Base-by-base conservation (phyloP, 2,888 invertebrate genomes). In the Callyntrura sp. region DNA sequence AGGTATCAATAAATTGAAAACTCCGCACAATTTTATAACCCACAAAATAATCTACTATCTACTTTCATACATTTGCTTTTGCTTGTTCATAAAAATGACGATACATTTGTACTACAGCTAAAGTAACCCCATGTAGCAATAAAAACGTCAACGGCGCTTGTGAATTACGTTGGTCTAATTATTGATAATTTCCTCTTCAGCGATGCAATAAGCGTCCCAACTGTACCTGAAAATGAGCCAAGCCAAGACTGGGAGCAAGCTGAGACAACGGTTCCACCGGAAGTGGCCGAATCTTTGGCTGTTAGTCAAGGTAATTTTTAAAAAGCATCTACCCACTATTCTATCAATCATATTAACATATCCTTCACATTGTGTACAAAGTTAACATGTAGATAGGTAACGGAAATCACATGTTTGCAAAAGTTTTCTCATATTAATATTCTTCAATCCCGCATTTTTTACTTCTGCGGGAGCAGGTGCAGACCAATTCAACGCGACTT, bases 201-300 rank as follows among this genome's bases (percentile, higher is more conserved):
- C 76, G 93, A 93, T 85, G 78, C 84, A 79, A 92, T 92, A 17
- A 88, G 88, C 14, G 90, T 91, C 23, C 85, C 93, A 76, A 91
- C 92, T 43, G 93, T 93, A 92, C 93, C 93, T 92, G 93, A 93
- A 90, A 91, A 92, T 62, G 93, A 93, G 57, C 90, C 92, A 43
- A 90, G 79, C 35, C 85, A 83, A 73, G 93, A 93, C 68, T 93
- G 93, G 93, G 93, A 92, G 45, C 85, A 90, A 43, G 83, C 62
- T 45, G 91, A 90, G 14, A 23, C 25, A 25, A 45, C 35, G 28
- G 35, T 48, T 48, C 48, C 85, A 55, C 35, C 85, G 1, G 90
- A 91, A 51, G 48, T 73, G 35, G 6, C 35, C 5, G 85, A 88
- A 51, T 73, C 81, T 0, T 86, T 85, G 90, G 90, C 85, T 25